Evolutionary conservation across 1,140 invertebrate species (phyloP).

Genomic region (Cataglyphis hispanica): DNA sequence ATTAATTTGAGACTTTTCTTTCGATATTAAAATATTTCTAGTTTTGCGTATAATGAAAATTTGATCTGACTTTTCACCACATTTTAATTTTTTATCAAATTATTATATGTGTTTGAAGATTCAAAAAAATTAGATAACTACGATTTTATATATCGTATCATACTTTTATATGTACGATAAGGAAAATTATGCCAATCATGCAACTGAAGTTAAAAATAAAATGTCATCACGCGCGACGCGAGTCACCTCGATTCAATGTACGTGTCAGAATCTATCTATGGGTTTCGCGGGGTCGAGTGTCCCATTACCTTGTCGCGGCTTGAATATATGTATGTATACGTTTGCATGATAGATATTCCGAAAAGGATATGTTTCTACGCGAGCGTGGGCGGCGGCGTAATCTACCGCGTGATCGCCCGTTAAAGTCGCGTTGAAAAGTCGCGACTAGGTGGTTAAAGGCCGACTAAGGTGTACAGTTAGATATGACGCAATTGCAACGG

Average conservation of each 20-base stretch:
- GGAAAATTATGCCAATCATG: conserved; percentile 10
- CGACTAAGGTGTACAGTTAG: conserved; percentile 74
- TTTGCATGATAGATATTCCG: conserved; percentile 63
- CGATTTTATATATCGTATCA: background rate
- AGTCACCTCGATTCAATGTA: background rate
- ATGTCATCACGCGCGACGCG: background rate
- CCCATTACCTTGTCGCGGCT: conserved; percentile 20
- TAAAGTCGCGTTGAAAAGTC: conserved; percentile 51
- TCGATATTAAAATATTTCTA: background rate
- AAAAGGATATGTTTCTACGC: conserved; percentile 67
- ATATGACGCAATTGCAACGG: conserved; percentile 76
- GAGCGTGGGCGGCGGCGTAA: conserved; percentile 69
- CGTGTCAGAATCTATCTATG: background rate
- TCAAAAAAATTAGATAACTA: background rate
- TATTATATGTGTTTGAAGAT: background rate
- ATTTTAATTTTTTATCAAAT: background rate
- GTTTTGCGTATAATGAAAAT: background rate
- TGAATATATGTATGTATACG: background rate
- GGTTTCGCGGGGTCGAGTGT: conserved; percentile 18
- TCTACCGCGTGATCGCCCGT: conserved; percentile 66
- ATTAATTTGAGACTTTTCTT: background rate
- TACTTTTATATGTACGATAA: no score
- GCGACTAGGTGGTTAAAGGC: conserved; percentile 3
- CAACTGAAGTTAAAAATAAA: conserved; percentile 20
- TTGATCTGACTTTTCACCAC: background rate